A percentile compares a stretch with the other conserved stretches of the same genome.
phyloP scores from a whole-genome alignment of 1,140 invertebrate species.

The Bombus impatiens region DNA sequence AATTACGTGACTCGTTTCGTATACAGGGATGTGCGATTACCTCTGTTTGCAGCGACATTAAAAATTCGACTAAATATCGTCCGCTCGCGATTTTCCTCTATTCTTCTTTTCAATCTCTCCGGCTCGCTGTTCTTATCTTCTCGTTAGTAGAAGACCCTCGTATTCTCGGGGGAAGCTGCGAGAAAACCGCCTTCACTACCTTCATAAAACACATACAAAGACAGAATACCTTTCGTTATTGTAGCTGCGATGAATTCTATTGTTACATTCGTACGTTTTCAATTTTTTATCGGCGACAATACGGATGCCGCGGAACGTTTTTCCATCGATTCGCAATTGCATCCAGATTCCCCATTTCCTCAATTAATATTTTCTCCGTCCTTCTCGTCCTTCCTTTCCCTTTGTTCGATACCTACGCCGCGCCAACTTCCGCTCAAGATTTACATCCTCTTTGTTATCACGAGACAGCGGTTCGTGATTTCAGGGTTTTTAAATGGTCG shows the following conservation, averaged over 20 bases:
- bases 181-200: neutral
- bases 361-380: conserved; percentile 7
- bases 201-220: conserved; percentile 11
- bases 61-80: conserved; percentile 29
- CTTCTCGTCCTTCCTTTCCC: neutral
- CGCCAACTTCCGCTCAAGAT: neutral
- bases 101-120: conserved; percentile 10
- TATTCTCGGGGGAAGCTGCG: neutral
- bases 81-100: neutral
- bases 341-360: neutral
- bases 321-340: neutral
- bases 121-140: neutral
- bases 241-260: conserved; percentile 17
- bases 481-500: neutral
- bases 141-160: neutral
- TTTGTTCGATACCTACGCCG: neutral
- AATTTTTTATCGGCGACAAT: neutral
- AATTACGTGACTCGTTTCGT: conserved; percentile 9
- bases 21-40: neutral
- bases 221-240: conserved; percentile 7
- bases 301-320: neutral
- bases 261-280: conserved; percentile 3
- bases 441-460: neutral
- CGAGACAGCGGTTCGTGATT: neutral
- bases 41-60: neutral